Base-by-base conservation (phyloP, 2,888 invertebrate genomes). In the Apotomis turbidana region DNA sequence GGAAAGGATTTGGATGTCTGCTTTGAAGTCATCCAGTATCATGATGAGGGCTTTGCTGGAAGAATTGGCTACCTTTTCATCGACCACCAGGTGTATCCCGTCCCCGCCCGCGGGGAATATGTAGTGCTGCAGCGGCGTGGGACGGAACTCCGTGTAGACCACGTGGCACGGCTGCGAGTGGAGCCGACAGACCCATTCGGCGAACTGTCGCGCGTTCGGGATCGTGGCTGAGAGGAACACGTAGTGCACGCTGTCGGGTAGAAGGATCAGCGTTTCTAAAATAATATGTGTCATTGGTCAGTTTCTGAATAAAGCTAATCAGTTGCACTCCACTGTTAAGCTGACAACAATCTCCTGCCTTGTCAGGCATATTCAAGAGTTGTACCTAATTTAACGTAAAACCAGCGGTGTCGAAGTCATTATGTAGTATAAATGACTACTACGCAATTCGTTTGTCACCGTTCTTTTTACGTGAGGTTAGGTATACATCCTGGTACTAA, bases 171-270 rank as follows among this genome's bases (percentile, higher is more conserved):
- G 99, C 92, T 99, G 97, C 74, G 97, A 96, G 89, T 99, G 99
- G 57, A 99, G 94, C 85, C 98, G 97, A 68, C 97, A 96, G n/a
- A 98, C 97, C 98, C 98, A 98, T 89, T 98, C 97, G 0, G 96
- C 97, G 87, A 98, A 98, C 91, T 99, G 99, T 4, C 98, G 94
- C 3, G 99, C 99, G 91, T 99, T 99, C 3, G 99, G 99, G 80
- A 99, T 99, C 0, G 99, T 99, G 10, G 99, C 99, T 0, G 99
- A 99, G 0, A 99, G 94, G 87, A 99, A 99, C 5, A 99, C 99
- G 88, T 98, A 99, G 86, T 98, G 98, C 0, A 99, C 99, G 84
- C 98, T 99, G 87, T 99, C 98, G 0, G 99, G 99, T 54, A 99
- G 91, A 49, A 99, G 94, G 83, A 99, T 99, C 51, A 99, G 95